Percentiles rank a stretch among this genome's conserved stretches.
Conservation (phyloP, 2,888 invertebrate species). For the Aspidiotus destructor region DNA sequence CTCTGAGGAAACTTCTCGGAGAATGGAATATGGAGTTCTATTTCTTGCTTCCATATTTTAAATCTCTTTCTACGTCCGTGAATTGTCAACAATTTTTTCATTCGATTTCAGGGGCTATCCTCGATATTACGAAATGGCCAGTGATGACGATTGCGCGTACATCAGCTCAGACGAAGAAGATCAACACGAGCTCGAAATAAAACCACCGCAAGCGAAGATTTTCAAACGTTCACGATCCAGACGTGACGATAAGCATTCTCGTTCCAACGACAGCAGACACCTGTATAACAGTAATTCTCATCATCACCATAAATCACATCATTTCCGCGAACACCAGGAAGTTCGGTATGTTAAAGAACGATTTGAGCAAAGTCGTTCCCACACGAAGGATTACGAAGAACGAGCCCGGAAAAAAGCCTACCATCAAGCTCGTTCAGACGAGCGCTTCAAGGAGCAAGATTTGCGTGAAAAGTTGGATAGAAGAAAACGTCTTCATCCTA, state of each 20-base stretch:
- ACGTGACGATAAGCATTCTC: slow-evolving; percentile 37
- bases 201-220: slow-evolving; percentile 70
- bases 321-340: slow-evolving; percentile 13
- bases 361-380: slow-evolving; percentile 7
- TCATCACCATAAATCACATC: slow-evolving; percentile 24
- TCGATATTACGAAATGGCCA: background rate
- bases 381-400: slow-evolving; percentile 20
- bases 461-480: background rate
- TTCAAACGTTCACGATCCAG: slow-evolving; percentile 35
- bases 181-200: slow-evolving; percentile 76
- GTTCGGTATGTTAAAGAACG: slow-evolving; percentile 36
- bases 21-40: too few relatives aligned
- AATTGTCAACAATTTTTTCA: too few relatives aligned
- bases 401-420: slow-evolving; percentile 13
- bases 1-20: too few relatives aligned
- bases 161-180: slow-evolving; percentile 48
- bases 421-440: slow-evolving; percentile 13
- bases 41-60: too few relatives aligned
- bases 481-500: slow-evolving; percentile 37
- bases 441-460: slow-evolving; percentile 1
- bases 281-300: slow-evolving; percentile 33
- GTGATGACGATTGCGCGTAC: slow-evolving; percentile 5
- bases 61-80: too few relatives aligned
- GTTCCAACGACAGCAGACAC: slow-evolving; percentile 32
- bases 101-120: too few relatives aligned